Conservation (phyloP, 2,113 vertebrate species). For the Thomomys bottae region DNA sequence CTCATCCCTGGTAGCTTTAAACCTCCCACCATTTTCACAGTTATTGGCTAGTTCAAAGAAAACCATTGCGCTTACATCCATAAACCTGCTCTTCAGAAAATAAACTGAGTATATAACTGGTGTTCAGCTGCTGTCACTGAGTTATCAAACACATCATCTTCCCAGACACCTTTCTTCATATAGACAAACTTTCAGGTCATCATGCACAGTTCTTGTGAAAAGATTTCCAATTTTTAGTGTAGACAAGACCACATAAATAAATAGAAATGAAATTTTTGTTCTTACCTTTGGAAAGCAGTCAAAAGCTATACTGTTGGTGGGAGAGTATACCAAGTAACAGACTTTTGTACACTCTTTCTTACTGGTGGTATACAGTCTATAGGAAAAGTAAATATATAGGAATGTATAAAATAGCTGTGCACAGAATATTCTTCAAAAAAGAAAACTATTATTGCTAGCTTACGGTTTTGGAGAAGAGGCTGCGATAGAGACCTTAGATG, state of each 20-base stretch:
- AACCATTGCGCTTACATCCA: background rate
- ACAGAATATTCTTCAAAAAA: slow-evolving; percentile 53
- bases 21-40: background rate
- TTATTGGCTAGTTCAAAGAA: background rate
- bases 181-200: slow-evolving; percentile 11
- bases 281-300: slow-evolving; percentile 89
- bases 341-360: slow-evolving; percentile 91
- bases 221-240: slow-evolving; percentile 32
- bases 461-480: slow-evolving; percentile 68
- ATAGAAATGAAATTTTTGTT: slow-evolving; percentile 80
- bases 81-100: background rate
- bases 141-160: background rate
- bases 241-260: slow-evolving; percentile 73
- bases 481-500: slow-evolving; percentile 29
- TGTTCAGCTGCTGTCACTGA: background rate
- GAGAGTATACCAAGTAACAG: slow-evolving; percentile 91
- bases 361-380: slow-evolving; percentile 88
- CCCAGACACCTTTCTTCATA: background rate
- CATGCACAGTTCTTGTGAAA: slow-evolving; percentile 55
- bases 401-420: slow-evolving; percentile 77
- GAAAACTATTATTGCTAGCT: slow-evolving; percentile 3
- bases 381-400: slow-evolving; percentile 89
- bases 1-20: background rate
- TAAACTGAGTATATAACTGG: background rate
- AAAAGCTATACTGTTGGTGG: slow-evolving; percentile 91